phyloP scores from a whole-genome alignment of 2,888 invertebrate species.

The Pterostichus niger region DNA sequence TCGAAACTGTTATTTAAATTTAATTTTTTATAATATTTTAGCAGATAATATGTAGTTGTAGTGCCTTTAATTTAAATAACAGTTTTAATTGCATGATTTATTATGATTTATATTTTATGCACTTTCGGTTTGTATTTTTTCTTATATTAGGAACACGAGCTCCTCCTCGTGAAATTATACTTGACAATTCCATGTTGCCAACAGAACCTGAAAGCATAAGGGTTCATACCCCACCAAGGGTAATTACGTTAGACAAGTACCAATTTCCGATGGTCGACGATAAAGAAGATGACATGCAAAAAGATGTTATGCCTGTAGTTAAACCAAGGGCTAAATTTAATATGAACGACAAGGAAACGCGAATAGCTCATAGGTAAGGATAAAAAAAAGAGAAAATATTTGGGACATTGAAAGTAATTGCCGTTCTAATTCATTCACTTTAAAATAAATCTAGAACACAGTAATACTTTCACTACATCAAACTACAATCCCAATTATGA shows the following conservation, averaged over 20 bases:
- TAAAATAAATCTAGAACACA: not conserved
- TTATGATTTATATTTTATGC: slow-evolving; percentile 31
- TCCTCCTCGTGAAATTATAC: slow-evolving; percentile 90
- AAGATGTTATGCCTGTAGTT: slow-evolving; percentile 71
- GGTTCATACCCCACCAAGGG: slow-evolving; percentile 93
- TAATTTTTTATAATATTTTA: not conserved
- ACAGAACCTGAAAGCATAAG: slow-evolving; percentile 86
- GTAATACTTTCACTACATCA: not conserved
- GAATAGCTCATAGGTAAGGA: slow-evolving; percentile 66
- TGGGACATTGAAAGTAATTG: not conserved
- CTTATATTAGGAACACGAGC: slow-evolving; percentile 85
- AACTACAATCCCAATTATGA: not conserved
- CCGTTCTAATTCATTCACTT: not conserved
- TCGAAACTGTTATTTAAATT: not conserved
- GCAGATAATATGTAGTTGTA: not conserved
- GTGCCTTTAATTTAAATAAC: slow-evolving; percentile 8
- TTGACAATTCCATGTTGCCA: slow-evolving; percentile 89
- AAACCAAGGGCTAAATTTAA: slow-evolving; percentile 72
- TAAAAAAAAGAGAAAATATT: not conserved
- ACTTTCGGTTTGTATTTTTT: slow-evolving; percentile 64
- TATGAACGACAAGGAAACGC: slow-evolving; percentile 71
- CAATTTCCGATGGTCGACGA: slow-evolving; percentile 85
- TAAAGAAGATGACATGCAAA: slow-evolving; percentile 79
- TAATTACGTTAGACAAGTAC: slow-evolving; percentile 91
- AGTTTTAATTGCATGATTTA: slow-evolving; percentile 35